Percentiles rank a stretch among this genome's conserved stretches.
Conservation (phyloP, 2,113 vertebrate genomes). For the Malurus melanocephalus region DNA sequence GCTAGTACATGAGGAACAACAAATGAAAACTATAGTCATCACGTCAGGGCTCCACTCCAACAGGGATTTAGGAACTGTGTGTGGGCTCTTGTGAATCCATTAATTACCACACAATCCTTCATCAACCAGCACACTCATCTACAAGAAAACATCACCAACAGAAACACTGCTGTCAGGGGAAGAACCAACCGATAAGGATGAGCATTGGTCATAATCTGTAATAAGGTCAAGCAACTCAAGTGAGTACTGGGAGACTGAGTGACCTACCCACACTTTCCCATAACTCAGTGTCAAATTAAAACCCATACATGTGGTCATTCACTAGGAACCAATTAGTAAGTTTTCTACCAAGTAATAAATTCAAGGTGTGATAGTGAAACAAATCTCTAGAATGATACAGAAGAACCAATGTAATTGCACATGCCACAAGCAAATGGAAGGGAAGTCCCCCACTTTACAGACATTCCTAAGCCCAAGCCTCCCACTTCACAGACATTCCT, state of each 20-base stretch:
- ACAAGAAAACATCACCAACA: background rate
- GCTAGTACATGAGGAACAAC: background rate
- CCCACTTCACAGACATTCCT: background rate
- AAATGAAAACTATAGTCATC: background rate
- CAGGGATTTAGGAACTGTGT: background rate
- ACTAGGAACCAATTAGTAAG: background rate
- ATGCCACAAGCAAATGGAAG: background rate
- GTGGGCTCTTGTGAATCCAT: background rate
- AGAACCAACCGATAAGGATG: accelerated
- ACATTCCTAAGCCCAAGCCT: background rate
- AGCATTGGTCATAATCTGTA: background rate
- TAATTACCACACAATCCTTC: background rate
- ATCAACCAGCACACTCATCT: accelerated
- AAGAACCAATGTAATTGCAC: accelerated
- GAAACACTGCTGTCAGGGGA: background rate
- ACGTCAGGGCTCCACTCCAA: background rate
- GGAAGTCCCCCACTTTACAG: background rate
- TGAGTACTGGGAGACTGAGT: background rate
- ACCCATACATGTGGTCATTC: background rate
- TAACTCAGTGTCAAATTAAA: background rate
- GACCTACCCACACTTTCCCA: background rate
- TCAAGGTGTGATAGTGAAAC: background rate
- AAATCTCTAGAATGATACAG: background rate
- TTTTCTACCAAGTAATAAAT: background rate
- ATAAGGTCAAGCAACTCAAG: background rate